A percentile compares a stretch with the other conserved stretches of the same genome.
phyloP scores from a whole-genome alignment of 2,797 vertebrate genomes.

The Peromyscus melanophrys region DNA sequence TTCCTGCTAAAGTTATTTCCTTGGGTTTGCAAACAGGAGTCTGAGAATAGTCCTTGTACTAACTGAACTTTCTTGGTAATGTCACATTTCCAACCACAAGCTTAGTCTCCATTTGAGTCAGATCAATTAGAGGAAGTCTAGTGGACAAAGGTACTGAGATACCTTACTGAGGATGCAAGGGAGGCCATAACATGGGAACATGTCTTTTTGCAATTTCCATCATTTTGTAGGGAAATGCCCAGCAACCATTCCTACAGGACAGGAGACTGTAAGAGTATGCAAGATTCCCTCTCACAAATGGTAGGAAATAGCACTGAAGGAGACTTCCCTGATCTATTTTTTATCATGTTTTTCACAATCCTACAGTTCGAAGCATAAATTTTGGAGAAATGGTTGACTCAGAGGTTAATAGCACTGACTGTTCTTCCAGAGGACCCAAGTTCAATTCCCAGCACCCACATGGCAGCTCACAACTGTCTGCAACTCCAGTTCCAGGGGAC shows the following conservation, averaged over 20 bases:
- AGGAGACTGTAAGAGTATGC: background rate
- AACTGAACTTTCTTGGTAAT: slow-evolving; percentile 83
- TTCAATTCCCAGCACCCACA: too few species aligned
- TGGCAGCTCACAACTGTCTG: too few species aligned
- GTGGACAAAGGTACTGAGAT: slow-evolving; percentile 79
- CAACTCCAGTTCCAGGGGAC: too few species aligned
- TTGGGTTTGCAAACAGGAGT: slow-evolving; percentile 80
- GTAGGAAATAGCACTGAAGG: background rate
- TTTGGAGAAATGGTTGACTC: too few species aligned
- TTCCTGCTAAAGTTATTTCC: slow-evolving; percentile 83
- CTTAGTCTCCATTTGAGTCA: slow-evolving; percentile 82
- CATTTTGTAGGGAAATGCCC: slow-evolving; percentile 23
- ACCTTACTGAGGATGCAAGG: slow-evolving; percentile 72
- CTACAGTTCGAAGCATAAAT: slow-evolving; percentile 17
- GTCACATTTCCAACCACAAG: slow-evolving; percentile 86
- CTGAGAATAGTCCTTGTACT: slow-evolving; percentile 79
- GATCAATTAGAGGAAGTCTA: slow-evolving; percentile 81
- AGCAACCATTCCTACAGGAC: slow-evolving; percentile 35
- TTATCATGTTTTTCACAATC: background rate
- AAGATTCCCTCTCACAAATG: background rate
- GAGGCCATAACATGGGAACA: slow-evolving; percentile 54
- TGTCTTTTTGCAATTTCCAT: slow-evolving; percentile 4
- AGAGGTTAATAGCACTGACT: too few species aligned
- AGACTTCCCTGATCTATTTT: background rate
- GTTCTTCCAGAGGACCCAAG: too few species aligned